These are phyloP conservation scores for Stenotaenia linearis DNA, from an alignment of 2,888 invertebrate genomes.

Conservation along the genomic window DNA sequence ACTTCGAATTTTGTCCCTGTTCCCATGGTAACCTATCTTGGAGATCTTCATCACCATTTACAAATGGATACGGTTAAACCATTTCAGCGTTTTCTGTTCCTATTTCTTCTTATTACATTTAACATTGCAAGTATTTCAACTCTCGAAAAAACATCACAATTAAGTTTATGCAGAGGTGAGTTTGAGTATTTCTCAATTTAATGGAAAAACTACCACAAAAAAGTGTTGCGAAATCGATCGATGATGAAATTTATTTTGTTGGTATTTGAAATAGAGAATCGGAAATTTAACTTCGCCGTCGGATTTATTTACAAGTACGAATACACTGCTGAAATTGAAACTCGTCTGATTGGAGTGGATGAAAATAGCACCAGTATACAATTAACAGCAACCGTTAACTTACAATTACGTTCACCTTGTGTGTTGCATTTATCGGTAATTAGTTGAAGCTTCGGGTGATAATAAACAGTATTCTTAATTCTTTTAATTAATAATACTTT, in stretches of 20 bases:
- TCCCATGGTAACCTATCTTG: background rate
- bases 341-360: background rate
- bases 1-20: slow-evolving; percentile 4
- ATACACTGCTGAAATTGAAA: background rate
- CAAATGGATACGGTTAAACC: background rate
- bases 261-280: background rate
- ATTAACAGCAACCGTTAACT: background rate
- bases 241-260: background rate
- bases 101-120: background rate
- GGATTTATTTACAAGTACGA: background rate
- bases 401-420: background rate
- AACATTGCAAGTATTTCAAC: background rate
- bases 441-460: background rate
- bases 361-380: background rate
- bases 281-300: background rate
- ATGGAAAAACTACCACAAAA: background rate
- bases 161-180: background rate
- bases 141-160: background rate
- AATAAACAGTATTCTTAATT: background rate
- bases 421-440: background rate
- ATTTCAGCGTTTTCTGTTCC: background rate
- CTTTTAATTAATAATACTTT: background rate
- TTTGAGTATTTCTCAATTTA: too few relatives aligned
- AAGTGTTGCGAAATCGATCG: background rate
- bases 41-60: background rate